Conservation (phyloP, 2,888 invertebrate genomes). For the Thecocarcelia acutangulata region DNA sequence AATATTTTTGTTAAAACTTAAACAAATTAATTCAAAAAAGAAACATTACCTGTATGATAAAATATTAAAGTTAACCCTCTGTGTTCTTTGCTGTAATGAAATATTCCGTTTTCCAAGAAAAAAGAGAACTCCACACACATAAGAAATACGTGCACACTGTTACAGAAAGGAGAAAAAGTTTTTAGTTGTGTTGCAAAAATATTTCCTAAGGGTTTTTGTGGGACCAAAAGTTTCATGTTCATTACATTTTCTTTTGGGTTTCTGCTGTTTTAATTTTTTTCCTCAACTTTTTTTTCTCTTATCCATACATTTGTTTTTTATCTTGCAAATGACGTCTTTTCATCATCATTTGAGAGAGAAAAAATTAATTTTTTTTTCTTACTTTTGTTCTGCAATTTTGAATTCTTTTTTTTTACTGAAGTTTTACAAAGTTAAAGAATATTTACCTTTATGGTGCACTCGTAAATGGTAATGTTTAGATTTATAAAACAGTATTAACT, state of each 20-base stretch:
- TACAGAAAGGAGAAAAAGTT: background rate
- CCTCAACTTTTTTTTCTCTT: background rate
- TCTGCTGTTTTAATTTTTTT: constrained; percentile 30
- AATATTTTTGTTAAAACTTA: too few species aligned
- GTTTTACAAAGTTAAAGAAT: constrained; percentile 63
- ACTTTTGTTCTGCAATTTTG: constrained; percentile 40
- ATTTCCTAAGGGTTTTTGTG: constrained; percentile 63
- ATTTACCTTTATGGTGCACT: constrained; percentile 66
- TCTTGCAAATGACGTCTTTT: constrained; percentile 65
- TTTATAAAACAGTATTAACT: constrained; percentile 67
- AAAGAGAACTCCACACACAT: background rate
- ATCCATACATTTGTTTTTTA: constrained; percentile 17
- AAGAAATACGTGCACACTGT: background rate
- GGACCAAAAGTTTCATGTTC: constrained; percentile 58
- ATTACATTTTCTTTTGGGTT: constrained; percentile 52
- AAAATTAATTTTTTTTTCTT: constrained; percentile 23
- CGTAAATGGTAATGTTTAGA: constrained; percentile 67
- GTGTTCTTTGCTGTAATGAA: constrained; percentile 18
- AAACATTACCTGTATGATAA: background rate
- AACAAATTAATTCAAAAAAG: too few species aligned
- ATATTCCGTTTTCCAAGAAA: constrained; percentile 21
- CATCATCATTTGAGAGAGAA: constrained; percentile 53
- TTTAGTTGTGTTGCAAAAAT: constrained; percentile 29
- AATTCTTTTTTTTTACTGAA: constrained; percentile 23
- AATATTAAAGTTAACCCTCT: background rate